Evolutionary conservation across 1,140 invertebrate genomes (phyloP).

Genomic region (Neodiprion lecontei): DNA sequence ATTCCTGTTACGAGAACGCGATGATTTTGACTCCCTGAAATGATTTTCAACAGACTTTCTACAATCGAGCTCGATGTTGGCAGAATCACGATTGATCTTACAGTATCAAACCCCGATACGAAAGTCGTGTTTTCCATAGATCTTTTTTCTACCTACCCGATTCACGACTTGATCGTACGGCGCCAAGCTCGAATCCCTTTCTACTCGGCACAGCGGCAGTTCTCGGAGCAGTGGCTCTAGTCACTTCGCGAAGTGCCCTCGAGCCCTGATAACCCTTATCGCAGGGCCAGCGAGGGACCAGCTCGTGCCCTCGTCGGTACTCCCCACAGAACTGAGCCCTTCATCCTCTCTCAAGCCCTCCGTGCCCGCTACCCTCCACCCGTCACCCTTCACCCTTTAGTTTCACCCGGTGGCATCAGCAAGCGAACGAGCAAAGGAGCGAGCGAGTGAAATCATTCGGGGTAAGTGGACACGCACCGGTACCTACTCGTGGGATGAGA

Average conservation of each 20-base stretch:
- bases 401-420: neutral
- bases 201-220: neutral
- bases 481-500: neutral
- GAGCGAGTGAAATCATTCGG: neutral
- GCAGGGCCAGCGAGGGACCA: neutral
- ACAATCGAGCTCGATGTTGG: too few species aligned
- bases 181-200: neutral
- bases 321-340: neutral
- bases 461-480: conserved; percentile 1
- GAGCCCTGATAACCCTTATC: conserved; percentile 6
- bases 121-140: too few species aligned
- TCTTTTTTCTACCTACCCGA: too few species aligned
- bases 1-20: too few species aligned
- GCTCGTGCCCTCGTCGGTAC: neutral
- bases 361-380: too few species aligned
- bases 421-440: too few species aligned
- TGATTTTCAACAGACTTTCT: too few species aligned
- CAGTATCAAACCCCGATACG: too few species aligned
- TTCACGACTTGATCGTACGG: too few species aligned
- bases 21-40: too few species aligned
- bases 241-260: neutral
- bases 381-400: neutral
- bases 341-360: too few species aligned
- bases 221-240: neutral
- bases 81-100: too few species aligned